phyloP scores from a whole-genome alignment of 2,797 vertebrate genomes.

The Sebastes cheni region DNA sequence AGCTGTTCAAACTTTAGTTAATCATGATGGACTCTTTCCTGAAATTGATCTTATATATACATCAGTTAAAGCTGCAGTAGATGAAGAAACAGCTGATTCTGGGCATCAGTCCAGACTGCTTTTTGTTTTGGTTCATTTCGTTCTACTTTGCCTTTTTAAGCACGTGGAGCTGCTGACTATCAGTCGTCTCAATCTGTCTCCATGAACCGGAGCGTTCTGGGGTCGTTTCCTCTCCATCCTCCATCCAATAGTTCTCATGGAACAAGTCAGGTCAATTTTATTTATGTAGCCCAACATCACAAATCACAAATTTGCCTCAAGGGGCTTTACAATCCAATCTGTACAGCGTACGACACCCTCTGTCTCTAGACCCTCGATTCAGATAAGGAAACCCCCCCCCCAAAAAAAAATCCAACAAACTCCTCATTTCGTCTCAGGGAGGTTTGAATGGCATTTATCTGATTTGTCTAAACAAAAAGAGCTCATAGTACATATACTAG shows the following conservation, averaged over 20 bases:
- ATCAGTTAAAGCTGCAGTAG: background rate
- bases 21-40: background rate
- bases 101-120: background rate
- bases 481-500: background rate
- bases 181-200: constrained; percentile 44
- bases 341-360: background rate
- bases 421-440: background rate
- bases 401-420: too few relatives aligned
- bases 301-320: background rate
- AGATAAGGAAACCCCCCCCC: too few relatives aligned
- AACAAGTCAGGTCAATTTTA: background rate
- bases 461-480: constrained; percentile 3
- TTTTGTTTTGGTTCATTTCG: background rate
- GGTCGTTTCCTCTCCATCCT: background rate
- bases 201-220: background rate
- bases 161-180: constrained; percentile 17
- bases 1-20: background rate
- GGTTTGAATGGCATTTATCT: background rate
- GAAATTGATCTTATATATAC: background rate
- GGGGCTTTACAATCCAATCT: background rate
- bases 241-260: background rate
- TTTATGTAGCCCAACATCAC: background rate
- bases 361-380: background rate
- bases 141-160: constrained; percentile 4
- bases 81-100: constrained; percentile 1